phyloP scores from a whole-genome alignment of 1,140 invertebrate species.

The Drosophila funebris region DNA sequence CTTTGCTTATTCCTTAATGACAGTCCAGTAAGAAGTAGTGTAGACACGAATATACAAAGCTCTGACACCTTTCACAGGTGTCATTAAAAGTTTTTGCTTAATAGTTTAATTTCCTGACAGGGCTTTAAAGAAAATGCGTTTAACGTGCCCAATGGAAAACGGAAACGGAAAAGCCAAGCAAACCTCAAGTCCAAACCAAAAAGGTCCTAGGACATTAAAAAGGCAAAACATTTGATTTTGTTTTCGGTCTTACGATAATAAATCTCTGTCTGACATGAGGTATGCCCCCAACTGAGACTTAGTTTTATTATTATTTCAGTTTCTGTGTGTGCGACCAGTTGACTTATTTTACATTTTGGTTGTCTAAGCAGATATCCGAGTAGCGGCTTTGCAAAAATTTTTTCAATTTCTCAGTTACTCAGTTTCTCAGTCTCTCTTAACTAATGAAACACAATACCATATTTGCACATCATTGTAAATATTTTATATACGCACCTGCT shows the following conservation, averaged over 20 bases:
- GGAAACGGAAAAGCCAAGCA: conserved; percentile 17
- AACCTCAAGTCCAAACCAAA: conserved; percentile 40
- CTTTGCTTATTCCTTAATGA: conserved; percentile 56
- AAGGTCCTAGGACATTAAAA: conserved; percentile 59
- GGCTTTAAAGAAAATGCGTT: conserved; percentile 11
- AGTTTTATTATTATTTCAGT: neutral
- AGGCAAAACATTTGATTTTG: conserved; percentile 50
- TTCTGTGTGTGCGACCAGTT: neutral
- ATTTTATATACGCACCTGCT: conserved; percentile 20
- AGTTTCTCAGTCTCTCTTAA: neutral
- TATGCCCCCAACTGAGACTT: conserved; percentile 33
- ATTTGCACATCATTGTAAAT: conserved; percentile 9
- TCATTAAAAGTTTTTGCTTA: conserved; percentile 73
- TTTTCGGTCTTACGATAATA: conserved; percentile 51
- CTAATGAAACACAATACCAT: conserved; percentile 8
- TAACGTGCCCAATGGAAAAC: neutral
- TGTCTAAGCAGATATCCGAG: neutral
- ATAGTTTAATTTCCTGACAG: conserved; percentile 74
- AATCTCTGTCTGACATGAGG: conserved; percentile 57
- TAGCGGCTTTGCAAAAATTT: neutral
- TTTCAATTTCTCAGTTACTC: neutral
- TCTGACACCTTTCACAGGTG: conserved; percentile 58
- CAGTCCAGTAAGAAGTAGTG: neutral
- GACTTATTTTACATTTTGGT: conserved; percentile 16
- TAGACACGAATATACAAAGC: neutral